A percentile compares a stretch with the other conserved stretches of the same genome.
These are phyloP conservation scores for Eptesicus fuscus DNA, from an alignment of 2,113 vertebrate species.

Conservation along the genomic window DNA sequence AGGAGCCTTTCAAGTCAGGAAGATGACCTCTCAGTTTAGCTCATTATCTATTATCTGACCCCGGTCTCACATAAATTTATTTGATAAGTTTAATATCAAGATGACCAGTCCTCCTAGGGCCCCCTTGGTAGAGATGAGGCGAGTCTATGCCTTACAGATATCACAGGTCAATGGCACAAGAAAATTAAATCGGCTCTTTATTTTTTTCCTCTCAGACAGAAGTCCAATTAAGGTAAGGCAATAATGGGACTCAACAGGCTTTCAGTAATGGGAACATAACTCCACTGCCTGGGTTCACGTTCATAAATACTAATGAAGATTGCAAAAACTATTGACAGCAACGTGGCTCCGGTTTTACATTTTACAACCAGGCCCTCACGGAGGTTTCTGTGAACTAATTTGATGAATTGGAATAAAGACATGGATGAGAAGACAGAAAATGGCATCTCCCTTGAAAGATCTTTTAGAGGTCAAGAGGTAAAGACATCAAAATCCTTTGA, in stretches of 20 bases:
- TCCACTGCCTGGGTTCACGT: conserved; percentile 60
- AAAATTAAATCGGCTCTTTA: conserved; percentile 53
- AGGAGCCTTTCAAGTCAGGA: neutral
- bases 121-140: neutral
- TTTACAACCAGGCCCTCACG: conserved; percentile 58
- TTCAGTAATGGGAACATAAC: conserved; percentile 63
- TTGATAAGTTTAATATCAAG: conserved; percentile 15
- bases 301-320: conserved; percentile 61
- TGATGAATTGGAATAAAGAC: neutral
- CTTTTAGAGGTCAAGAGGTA: neutral
- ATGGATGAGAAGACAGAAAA: neutral
- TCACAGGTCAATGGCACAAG: conserved; percentile 54
- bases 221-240: conserved; percentile 69
- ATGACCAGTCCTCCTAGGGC: conserved; percentile 5
- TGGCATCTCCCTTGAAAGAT: neutral
- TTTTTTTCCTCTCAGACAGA: conserved; percentile 44
- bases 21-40: neutral
- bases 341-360: conserved; percentile 18
- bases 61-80: conserved; percentile 40
- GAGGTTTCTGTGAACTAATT: neutral
- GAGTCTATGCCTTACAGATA: conserved; percentile 39
- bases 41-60: conserved; percentile 46
- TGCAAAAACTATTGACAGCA: conserved; percentile 60
- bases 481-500: conserved; percentile 34
- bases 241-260: conserved; percentile 67